Conservation (phyloP, 2,888 invertebrate genomes). For the Drosophila merina region DNA sequence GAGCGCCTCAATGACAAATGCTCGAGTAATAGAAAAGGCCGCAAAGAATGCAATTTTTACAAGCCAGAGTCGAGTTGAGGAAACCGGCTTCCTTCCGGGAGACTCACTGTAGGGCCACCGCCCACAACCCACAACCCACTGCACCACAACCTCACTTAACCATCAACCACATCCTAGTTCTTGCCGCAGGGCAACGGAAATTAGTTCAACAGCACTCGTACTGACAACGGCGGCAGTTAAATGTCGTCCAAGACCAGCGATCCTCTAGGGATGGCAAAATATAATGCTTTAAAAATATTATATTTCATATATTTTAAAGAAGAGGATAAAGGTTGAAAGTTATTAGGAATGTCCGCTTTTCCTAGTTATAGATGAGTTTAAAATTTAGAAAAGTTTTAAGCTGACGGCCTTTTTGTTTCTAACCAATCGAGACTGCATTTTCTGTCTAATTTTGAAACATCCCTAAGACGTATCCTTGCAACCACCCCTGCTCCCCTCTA, state of each 20-base stretch:
- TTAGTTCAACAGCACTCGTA: constrained; percentile 69
- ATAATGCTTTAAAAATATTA: background rate
- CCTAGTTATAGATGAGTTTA: too few species aligned
- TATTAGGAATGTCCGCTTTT: background rate
- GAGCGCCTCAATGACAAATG: constrained; percentile 71
- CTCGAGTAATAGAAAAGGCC: constrained; percentile 27
- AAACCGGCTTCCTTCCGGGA: constrained; percentile 41
- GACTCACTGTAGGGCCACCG: constrained; percentile 27
- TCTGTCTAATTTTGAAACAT: constrained; percentile 2
- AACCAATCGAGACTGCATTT: constrained; percentile 1
- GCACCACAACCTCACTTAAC: constrained; percentile 1
- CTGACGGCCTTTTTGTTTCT: background rate
- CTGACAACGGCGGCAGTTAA: constrained; percentile 66
- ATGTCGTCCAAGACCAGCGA: constrained; percentile 48
- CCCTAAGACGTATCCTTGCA: constrained; percentile 7
- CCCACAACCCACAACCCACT: background rate
- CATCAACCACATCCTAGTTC: constrained; percentile 8
- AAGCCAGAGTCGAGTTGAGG: constrained; percentile 26
- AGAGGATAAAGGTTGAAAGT: too few species aligned
- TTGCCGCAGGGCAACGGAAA: constrained; percentile 57
- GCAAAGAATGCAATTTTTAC: constrained; percentile 44
- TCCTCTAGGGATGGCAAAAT: constrained; percentile 22
- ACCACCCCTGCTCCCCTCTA: background rate
- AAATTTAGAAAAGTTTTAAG: background rate
- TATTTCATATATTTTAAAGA: too few species aligned